Percentiles rank a stretch among this genome's conserved stretches.
These are phyloP conservation scores for Eulemur coronatus DNA, from an alignment of 2,797 vertebrate species.

Conservation along the genomic window DNA sequence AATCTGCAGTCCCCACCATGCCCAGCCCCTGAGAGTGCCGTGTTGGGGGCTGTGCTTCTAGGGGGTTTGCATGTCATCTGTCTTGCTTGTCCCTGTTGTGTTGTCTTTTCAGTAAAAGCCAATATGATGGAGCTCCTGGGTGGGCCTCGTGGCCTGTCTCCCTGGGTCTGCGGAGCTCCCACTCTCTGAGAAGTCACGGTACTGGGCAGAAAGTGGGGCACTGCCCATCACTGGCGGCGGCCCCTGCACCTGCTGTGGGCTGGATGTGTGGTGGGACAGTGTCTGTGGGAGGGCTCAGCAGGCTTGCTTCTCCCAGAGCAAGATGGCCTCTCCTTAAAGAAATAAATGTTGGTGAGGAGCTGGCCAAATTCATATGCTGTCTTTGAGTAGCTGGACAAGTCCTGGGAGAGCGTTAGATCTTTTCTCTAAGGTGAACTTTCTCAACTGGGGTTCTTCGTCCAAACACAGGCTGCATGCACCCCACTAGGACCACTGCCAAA, in stretches of 20 bases:
- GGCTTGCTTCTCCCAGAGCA: neutral
- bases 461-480: neutral
- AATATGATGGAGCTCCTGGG: neutral
- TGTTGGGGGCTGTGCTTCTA: neutral
- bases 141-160: neutral
- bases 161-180: neutral
- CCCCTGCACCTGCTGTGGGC: neutral
- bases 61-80: no score
- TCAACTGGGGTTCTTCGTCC: neutral
- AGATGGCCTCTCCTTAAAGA: neutral
- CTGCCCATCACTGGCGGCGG: fast-evolving
- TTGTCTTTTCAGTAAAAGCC: neutral
- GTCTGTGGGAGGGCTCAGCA: neutral
- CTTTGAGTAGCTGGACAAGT: neutral
- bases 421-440: neutral
- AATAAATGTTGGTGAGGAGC: neutral
- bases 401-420: neutral
- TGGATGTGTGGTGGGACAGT: no score
- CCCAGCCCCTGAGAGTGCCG: neutral
- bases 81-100: neutral
- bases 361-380: neutral
- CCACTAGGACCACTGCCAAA: neutral
- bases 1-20: fast-evolving
- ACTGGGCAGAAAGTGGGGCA: neutral
- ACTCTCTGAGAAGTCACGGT: neutral